phyloP scores from a whole-genome alignment of 2,113 vertebrate species.

The Halichoeres trimaculatus region DNA sequence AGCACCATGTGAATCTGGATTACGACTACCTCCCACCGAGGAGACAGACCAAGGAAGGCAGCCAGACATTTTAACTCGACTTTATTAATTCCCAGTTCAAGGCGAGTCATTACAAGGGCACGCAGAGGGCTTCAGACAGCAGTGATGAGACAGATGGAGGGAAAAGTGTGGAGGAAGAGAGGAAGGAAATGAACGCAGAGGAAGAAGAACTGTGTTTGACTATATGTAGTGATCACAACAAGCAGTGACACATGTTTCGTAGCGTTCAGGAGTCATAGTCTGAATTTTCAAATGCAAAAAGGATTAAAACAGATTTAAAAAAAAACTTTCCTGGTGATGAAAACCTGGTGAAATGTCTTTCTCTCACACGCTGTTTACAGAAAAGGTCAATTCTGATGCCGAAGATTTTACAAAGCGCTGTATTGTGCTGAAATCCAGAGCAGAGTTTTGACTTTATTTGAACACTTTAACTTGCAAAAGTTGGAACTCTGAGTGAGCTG shows the following conservation, averaged over 20 bases:
- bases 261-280: neutral
- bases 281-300: neutral
- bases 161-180: neutral
- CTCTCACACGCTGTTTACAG: neutral
- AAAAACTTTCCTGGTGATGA: too few species aligned
- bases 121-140: slow-evolving; percentile 34
- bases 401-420: neutral
- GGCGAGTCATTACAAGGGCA: slow-evolving; percentile 20
- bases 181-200: neutral
- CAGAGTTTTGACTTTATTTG: neutral
- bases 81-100: slow-evolving; percentile 24
- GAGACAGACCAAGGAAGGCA: slow-evolving; percentile 15
- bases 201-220: slow-evolving; percentile 6
- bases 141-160: slow-evolving; percentile 20
- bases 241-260: neutral
- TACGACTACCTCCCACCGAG: slow-evolving; percentile 28
- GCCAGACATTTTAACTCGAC: slow-evolving; percentile 9
- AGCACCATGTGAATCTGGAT: slow-evolving; percentile 66
- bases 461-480: neutral
- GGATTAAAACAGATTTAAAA: too few species aligned
- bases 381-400: neutral
- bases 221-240: slow-evolving; percentile 1
- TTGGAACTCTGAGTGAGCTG: too few species aligned
- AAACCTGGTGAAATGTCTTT: neutral
- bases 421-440: neutral